Conservation (phyloP, 1,140 invertebrate genomes). For the Cyclina sinensis region DNA sequence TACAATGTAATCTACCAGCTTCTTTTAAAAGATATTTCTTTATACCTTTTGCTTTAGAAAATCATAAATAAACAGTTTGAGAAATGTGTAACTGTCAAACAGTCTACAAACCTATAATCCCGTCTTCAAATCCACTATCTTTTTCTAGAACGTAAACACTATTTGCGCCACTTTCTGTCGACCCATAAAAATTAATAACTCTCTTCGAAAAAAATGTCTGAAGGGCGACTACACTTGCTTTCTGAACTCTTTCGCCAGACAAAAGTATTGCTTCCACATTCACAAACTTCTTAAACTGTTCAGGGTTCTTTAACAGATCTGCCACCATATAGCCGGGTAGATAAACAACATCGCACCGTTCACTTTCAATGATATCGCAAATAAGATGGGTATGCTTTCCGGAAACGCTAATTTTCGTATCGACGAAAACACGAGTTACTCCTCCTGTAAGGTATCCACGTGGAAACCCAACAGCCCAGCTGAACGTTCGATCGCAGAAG, state of each 20-base stretch:
- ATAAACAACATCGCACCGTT: background rate
- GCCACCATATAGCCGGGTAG: background rate
- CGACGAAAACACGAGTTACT: constrained; percentile 50
- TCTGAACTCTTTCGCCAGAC: background rate
- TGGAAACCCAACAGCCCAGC: constrained; percentile 65
- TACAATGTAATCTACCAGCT: too few relatives aligned
- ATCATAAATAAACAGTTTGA: too few relatives aligned
- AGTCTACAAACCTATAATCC: too few relatives aligned
- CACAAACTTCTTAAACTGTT: background rate
- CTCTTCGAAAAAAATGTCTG: too few relatives aligned
- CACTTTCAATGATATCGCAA: background rate
- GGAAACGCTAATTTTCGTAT: background rate
- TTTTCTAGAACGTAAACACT: too few relatives aligned
- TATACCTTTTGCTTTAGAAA: too few relatives aligned
- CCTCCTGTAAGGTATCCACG: constrained; percentile 57
- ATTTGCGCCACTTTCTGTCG: too few relatives aligned
- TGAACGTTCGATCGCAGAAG: constrained; percentile 49
- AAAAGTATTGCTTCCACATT: background rate
- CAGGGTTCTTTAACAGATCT: background rate
- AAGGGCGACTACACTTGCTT: background rate
- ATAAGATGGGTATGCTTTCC: background rate
- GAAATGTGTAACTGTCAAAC: too few relatives aligned
- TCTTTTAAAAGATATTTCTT: too few relatives aligned
- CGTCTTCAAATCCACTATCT: too few relatives aligned
- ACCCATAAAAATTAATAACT: too few relatives aligned